A percentile compares a stretch with the other conserved stretches of the same genome.
These are phyloP conservation scores for Lasioglossum calceatum DNA, from an alignment of 2,888 invertebrate genomes.

Conservation along the genomic window DNA sequence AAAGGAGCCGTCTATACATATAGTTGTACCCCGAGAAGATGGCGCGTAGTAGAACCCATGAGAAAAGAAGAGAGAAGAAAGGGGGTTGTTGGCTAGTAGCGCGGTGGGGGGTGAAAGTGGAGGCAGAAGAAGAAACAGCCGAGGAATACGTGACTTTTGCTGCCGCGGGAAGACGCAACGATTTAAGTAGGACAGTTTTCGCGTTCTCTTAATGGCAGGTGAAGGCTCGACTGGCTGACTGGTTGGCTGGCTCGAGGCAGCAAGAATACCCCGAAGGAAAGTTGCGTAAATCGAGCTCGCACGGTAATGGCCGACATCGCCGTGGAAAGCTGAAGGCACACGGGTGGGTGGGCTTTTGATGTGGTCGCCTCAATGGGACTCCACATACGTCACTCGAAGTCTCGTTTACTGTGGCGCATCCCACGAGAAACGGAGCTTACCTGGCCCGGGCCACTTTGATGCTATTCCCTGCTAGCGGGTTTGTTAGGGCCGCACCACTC, in stretches of 20 bases:
- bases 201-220: constrained; percentile 52
- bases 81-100: constrained; percentile 1
- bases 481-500: constrained; percentile 71
- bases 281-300: constrained; percentile 63
- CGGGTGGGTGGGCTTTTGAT: constrained; percentile 64
- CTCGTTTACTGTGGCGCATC: constrained; percentile 46
- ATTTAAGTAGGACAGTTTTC: constrained; percentile 64
- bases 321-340: constrained; percentile 46
- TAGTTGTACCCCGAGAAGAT: constrained; percentile 36
- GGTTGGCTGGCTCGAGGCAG: constrained; percentile 14
- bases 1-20: constrained; percentile 22
- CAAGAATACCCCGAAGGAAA: constrained; percentile 57
- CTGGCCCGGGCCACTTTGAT: constrained; percentile 35
- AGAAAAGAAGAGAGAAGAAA: not conserved
- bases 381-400: constrained; percentile 57
- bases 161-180: constrained; percentile 41
- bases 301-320: constrained; percentile 54
- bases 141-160: constrained; percentile 51
- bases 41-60: not conserved
- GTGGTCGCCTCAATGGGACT: constrained; percentile 68
- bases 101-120: not conserved
- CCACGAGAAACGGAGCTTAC: constrained; percentile 62
- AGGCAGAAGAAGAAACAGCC: not conserved
- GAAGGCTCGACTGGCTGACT: constrained; percentile 23
- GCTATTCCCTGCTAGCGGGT: constrained; percentile 58